Percentiles rank a stretch among this genome's conserved stretches.
Evolutionary conservation across 2,888 invertebrate species (phyloP).

Genomic region (Anaspis maculata): DNA sequence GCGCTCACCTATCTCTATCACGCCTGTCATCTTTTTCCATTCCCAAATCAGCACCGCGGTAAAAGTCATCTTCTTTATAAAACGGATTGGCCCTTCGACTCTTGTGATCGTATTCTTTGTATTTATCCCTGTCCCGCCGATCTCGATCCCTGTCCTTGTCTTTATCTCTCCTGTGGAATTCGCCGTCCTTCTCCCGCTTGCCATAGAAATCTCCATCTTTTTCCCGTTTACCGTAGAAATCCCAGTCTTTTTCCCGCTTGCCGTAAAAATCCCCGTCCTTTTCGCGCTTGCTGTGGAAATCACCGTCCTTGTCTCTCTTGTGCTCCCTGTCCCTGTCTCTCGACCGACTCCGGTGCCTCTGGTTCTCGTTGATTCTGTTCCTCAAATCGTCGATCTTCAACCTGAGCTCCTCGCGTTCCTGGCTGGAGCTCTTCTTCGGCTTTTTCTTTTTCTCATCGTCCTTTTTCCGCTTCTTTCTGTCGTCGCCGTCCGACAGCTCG

Average conservation of each 20-base stretch:
- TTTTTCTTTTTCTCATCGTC: slow-evolving; percentile 21
- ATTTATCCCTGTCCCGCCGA: slow-evolving; percentile 11
- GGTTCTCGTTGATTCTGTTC: slow-evolving; percentile 14
- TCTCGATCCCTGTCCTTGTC: slow-evolving; percentile 25
- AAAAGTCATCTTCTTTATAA: slow-evolving; percentile 27
- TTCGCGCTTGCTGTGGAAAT: too few species aligned
- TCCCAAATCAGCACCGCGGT: too few species aligned
- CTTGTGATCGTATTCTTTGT: slow-evolving; percentile 15
- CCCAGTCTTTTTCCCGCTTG: slow-evolving; percentile 17
- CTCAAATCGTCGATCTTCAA: slow-evolving; percentile 24
- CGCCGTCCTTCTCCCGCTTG: too few species aligned
- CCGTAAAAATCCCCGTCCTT: too few species aligned
- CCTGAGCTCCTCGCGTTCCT: slow-evolving; percentile 15
- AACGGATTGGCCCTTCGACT: slow-evolving; percentile 41
- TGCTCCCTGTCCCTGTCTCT: not conserved
- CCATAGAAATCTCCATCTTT: slow-evolving; percentile 11
- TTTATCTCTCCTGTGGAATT: too few species aligned
- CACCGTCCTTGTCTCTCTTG: not conserved
- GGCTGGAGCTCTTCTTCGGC: slow-evolving; percentile 18
- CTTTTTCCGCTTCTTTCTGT: slow-evolving; percentile 14
- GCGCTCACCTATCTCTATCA: slow-evolving; percentile 1
- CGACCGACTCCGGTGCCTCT: not conserved
- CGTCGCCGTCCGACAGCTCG: slow-evolving; percentile 43
- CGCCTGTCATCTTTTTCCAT: slow-evolving; percentile 10
- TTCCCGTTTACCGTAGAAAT: slow-evolving; percentile 15